Percentiles rank a stretch among this genome's conserved stretches.
Conservation (phyloP, 2,113 vertebrate species). For the Microcebus tavaratra region DNA sequence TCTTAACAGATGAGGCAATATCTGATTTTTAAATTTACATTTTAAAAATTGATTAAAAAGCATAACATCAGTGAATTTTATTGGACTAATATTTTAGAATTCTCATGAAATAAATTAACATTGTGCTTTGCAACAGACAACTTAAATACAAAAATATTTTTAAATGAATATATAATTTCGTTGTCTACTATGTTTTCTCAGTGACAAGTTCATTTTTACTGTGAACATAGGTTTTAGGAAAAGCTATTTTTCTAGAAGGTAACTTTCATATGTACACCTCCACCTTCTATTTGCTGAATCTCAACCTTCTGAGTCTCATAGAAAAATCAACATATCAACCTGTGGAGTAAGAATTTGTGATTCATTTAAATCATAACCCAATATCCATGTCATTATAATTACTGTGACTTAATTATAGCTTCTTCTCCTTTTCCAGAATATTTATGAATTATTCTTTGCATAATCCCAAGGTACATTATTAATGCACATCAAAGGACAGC, state of each 20-base stretch:
- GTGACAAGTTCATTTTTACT: slow-evolving; percentile 20
- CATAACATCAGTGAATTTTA: slow-evolving; percentile 14
- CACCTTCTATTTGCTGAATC: slow-evolving; percentile 20
- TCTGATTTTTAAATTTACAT: slow-evolving; percentile 43
- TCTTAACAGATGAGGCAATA: slow-evolving; percentile 37
- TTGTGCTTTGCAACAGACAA: not conserved
- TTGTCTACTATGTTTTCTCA: not conserved
- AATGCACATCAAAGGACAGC: slow-evolving; percentile 74
- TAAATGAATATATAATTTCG: slow-evolving; percentile 36
- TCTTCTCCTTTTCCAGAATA: slow-evolving; percentile 77
- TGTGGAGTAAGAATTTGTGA: slow-evolving; percentile 64
- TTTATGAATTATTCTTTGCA: slow-evolving; percentile 80
- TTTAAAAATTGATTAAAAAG: slow-evolving; percentile 40
- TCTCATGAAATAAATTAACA: slow-evolving; percentile 28
- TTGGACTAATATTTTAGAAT: slow-evolving; percentile 1
- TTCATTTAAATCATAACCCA: slow-evolving; percentile 71
- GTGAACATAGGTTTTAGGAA: slow-evolving; percentile 50
- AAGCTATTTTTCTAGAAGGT: slow-evolving; percentile 44
- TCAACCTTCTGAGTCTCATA: slow-evolving; percentile 40
- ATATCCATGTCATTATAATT: slow-evolving; percentile 76
- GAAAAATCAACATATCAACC: slow-evolving; percentile 56
- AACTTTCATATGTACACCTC: not conserved
- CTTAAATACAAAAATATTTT: too few relatives aligned
- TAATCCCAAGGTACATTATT: slow-evolving; percentile 80
- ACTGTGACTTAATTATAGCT: slow-evolving; percentile 82